Base-by-base conservation (phyloP, 2,888 invertebrate species). In the Epinotia demarniana region DNA sequence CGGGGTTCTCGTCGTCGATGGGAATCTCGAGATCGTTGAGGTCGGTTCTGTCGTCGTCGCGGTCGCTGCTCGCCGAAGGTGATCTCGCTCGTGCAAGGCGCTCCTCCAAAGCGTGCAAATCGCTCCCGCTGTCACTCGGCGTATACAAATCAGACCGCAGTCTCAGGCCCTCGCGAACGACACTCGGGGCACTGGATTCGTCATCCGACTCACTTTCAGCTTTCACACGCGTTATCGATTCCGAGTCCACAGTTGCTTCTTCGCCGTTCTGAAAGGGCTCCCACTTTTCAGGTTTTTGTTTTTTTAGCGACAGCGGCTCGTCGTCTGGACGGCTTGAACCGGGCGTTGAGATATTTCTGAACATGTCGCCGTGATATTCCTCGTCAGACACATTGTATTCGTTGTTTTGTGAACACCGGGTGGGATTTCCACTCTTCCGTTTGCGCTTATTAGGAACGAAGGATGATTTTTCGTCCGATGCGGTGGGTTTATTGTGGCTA, bases 1-100 rank as follows among this genome's bases (percentile, higher is more conserved):
- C 95, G 2, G 98, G 98, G 88, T 98, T 98, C 83, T 98, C 98
- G 85, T 97, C 97, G 90, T 98, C 98, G 77, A 98, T 96, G 19
- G 98, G 98, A 77, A 98, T 97, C 84, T 98, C 97, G 79, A 94
- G 92, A 94, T 96, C 91, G 81, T 93, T 90, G 76, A 93, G 82
- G 78, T 94, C 93, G 64, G 89, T 77, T 82, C 92, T 81, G 72
- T 91, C 92, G 80, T 92, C 93, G 57, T 91, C 90, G 66, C 87
- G 87, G 79, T 94, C 93, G 78, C 93, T 93, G 85, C 91, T 89
- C n/a, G 91, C 90, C 64, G 93, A 92, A 1, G 91, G 93, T 4
- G 93, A 92, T 64, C 91, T 89, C 66, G 95, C 90, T 92, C 96
- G 89, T 90, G 95, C 86, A 86, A 93, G 81, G 13, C 93, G 89